These are phyloP conservation scores for Falco columbarius DNA, from an alignment of 2,797 vertebrate genomes.

Conservation along the genomic window DNA sequence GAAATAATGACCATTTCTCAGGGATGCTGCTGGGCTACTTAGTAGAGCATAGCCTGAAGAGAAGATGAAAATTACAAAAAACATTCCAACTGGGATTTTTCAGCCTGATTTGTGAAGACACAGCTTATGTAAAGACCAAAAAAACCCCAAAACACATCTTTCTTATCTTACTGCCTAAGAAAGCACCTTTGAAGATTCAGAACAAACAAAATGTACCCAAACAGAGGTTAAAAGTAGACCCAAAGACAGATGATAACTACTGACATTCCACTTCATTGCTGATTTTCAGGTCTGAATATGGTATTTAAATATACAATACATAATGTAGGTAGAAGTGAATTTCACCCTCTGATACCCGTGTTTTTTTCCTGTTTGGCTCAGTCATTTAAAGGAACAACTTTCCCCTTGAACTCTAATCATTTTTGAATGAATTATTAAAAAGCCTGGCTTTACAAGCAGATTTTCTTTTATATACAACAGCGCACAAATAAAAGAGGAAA, in stretches of 20 bases:
- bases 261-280: neutral
- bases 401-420: constrained; percentile 61
- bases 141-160: neutral
- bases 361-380: constrained; percentile 8
- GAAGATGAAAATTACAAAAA: neutral
- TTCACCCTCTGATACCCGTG: neutral
- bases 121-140: neutral
- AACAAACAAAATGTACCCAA: constrained; percentile 22
- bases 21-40: neutral
- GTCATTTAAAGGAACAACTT: constrained; percentile 45
- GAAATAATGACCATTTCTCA: neutral
- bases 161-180: constrained; percentile 4
- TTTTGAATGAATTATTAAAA: constrained; percentile 68
- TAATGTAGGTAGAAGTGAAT: neutral
- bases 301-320: neutral
- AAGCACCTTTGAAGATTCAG: neutral
- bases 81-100: neutral
- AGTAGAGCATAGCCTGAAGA: neutral
- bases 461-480: constrained; percentile 49
- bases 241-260: neutral
- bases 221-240: neutral
- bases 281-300: neutral
- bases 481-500: constrained; percentile 55
- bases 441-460: constrained; percentile 61
- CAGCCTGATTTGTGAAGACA: neutral